A percentile compares a stretch with the other conserved stretches of the same genome.
These are phyloP conservation scores for Cydia pomonella DNA, from an alignment of 1,140 invertebrate species.

Conservation along the genomic window DNA sequence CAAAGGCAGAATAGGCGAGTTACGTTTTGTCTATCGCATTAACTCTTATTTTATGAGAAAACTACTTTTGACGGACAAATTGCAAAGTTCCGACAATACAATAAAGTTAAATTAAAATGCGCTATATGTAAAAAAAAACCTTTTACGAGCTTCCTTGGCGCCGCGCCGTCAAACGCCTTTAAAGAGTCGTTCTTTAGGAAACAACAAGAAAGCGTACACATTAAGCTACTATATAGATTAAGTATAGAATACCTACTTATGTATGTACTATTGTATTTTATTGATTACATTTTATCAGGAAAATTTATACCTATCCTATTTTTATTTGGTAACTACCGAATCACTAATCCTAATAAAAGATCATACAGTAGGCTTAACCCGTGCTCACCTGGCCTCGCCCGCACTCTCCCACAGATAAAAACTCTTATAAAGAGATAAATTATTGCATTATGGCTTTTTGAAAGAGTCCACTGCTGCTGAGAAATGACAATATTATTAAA, in stretches of 20 bases:
- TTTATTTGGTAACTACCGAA: slow-evolving; percentile 20
- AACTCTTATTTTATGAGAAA: slow-evolving; percentile 25
- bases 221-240: too few species aligned
- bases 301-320: background rate
- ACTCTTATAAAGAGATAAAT: slow-evolving; percentile 80
- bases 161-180: slow-evolving; percentile 1
- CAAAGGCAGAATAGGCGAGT: slow-evolving; percentile 8
- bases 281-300: too few species aligned
- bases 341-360: slow-evolving; percentile 21
- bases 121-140: background rate
- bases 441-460: slow-evolving; percentile 80
- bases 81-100: slow-evolving; percentile 26
- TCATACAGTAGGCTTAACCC: slow-evolving; percentile 61
- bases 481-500: slow-evolving; percentile 81
- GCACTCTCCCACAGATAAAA: slow-evolving; percentile 70
- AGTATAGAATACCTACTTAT: too few species aligned
- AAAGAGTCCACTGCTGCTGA: slow-evolving; percentile 80
- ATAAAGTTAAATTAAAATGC: background rate
- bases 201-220: too few species aligned
- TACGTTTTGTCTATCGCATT: slow-evolving; percentile 22
- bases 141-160: slow-evolving; percentile 15
- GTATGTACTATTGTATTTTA: too few species aligned
- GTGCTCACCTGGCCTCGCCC: slow-evolving; percentile 69
- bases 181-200: background rate
- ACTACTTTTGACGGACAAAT: slow-evolving; percentile 22